These are phyloP conservation scores for Heliconius congener DNA, from an alignment of 1,140 invertebrate genomes.

Conservation along the genomic window DNA sequence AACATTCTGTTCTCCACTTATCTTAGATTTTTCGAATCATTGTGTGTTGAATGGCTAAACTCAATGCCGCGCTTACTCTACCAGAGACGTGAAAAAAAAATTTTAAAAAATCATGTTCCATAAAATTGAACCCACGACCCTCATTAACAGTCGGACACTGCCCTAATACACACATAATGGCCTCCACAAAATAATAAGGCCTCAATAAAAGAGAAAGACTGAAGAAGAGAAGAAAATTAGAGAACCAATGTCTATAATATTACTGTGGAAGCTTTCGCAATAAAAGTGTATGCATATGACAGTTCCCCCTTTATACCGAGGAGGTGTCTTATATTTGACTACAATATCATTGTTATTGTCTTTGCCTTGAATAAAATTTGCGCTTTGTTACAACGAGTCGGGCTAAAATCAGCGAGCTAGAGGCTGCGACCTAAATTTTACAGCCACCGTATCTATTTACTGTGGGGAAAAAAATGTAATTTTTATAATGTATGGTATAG, in stretches of 20 bases:
- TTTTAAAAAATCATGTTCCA: too few species aligned
- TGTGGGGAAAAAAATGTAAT: background rate
- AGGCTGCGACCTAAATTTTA: slow-evolving; percentile 17
- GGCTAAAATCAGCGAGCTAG: slow-evolving; percentile 14
- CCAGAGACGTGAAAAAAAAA: too few species aligned
- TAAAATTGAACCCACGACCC: too few species aligned
- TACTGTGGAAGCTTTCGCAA: slow-evolving; percentile 5
- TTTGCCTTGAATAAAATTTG: slow-evolving; percentile 21
- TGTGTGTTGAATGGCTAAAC: too few species aligned
- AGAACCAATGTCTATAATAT: background rate
- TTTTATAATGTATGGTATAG: slow-evolving; percentile 10
- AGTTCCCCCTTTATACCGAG: slow-evolving; percentile 7
- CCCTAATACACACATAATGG: too few species aligned
- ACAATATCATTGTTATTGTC: slow-evolving; percentile 18
- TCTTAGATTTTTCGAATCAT: too few species aligned
- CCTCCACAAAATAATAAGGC: too few species aligned
- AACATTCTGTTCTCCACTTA: too few species aligned
- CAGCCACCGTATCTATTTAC: slow-evolving; percentile 12
- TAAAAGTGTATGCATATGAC: slow-evolving; percentile 14
- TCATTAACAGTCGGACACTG: too few species aligned
- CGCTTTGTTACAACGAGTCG: slow-evolving; percentile 10
- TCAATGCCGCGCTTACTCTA: too few species aligned
- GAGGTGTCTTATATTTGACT: slow-evolving; percentile 20
- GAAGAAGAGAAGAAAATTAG: background rate
- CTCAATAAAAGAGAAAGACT: too few species aligned